Evolutionary conservation across 2,797 vertebrate species (phyloP).

Genomic region (Bradypodion ventrale): DNA sequence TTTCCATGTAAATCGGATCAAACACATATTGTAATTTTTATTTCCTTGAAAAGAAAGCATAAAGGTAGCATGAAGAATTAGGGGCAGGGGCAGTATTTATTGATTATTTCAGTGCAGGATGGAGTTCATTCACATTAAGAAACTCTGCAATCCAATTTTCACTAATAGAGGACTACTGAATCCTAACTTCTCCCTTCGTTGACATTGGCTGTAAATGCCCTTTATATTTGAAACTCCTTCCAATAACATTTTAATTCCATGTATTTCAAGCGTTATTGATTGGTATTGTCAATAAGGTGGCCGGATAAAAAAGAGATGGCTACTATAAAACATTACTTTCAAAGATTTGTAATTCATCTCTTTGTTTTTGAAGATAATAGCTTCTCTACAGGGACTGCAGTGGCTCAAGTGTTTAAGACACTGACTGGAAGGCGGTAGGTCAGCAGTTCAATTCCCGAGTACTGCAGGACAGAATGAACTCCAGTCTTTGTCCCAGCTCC

Average conservation of each 20-base stretch:
- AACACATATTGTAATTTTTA: slow-evolving; percentile 55
- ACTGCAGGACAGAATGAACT: too few species aligned
- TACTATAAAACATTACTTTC: not conserved
- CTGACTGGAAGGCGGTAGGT: too few species aligned
- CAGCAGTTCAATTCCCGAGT: too few species aligned
- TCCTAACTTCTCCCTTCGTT: slow-evolving; percentile 39
- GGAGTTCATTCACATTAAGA: slow-evolving; percentile 39
- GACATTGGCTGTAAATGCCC: slow-evolving; percentile 31
- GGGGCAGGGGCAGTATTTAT: slow-evolving; percentile 29
- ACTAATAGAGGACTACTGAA: slow-evolving; percentile 30
- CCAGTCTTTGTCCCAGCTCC: too few species aligned
- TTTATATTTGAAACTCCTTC: slow-evolving; percentile 49
- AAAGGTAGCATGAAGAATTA: slow-evolving; percentile 38
- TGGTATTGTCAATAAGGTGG: slow-evolving; percentile 1
- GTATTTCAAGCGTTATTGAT: slow-evolving; percentile 52
- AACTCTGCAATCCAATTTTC: not conserved
- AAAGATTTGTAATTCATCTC: slow-evolving; percentile 16
- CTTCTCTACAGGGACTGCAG: too few species aligned
- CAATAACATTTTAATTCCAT: slow-evolving; percentile 55
- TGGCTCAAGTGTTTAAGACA: too few species aligned
- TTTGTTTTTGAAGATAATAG: slow-evolving; percentile 20
- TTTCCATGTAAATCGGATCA: slow-evolving; percentile 67
- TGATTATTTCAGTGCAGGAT: slow-evolving; percentile 43
- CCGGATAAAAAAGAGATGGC: not conserved
- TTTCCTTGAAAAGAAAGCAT: slow-evolving; percentile 44